Evolutionary conservation across 2,797 vertebrate species (phyloP).

Genomic region (Phrynocephalus forsythii): DNA sequence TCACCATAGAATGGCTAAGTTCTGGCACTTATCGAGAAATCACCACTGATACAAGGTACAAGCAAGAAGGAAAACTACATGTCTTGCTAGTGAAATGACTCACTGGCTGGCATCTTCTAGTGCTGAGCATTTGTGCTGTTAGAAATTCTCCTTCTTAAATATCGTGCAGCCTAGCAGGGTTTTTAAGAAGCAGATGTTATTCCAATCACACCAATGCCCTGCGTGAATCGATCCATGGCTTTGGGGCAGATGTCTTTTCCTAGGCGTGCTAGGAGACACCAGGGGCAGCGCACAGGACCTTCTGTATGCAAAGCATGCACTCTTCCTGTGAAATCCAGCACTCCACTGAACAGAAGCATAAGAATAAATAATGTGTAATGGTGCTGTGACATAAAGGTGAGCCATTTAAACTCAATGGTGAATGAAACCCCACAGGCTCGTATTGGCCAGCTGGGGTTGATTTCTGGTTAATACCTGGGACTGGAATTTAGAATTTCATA

Average conservation of each 20-base stretch:
- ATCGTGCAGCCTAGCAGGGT: too few species aligned
- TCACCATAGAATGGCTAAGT: background rate
- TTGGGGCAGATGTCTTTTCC: background rate
- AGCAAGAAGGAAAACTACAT: background rate
- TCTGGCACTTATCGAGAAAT: background rate
- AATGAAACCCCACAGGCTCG: background rate
- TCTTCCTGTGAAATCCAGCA: background rate
- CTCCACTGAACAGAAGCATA: background rate
- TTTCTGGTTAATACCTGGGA: background rate
- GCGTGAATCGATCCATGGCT: background rate
- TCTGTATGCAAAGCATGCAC: background rate
- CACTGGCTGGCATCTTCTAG: too few species aligned
- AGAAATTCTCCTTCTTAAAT: background rate
- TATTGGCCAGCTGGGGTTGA: background rate
- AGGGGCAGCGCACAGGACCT: background rate
- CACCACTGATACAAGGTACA: background rate
- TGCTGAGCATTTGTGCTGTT: background rate
- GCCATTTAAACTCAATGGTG: background rate
- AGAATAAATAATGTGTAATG: background rate
- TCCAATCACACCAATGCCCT: background rate
- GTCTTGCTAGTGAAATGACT: too few species aligned
- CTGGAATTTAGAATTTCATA: background rate
- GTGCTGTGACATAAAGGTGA: background rate
- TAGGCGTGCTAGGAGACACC: background rate
- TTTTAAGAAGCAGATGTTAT: too few species aligned